Base-by-base conservation (phyloP, 2,888 invertebrate species). In the Brachypalpus laphriformis region DNA sequence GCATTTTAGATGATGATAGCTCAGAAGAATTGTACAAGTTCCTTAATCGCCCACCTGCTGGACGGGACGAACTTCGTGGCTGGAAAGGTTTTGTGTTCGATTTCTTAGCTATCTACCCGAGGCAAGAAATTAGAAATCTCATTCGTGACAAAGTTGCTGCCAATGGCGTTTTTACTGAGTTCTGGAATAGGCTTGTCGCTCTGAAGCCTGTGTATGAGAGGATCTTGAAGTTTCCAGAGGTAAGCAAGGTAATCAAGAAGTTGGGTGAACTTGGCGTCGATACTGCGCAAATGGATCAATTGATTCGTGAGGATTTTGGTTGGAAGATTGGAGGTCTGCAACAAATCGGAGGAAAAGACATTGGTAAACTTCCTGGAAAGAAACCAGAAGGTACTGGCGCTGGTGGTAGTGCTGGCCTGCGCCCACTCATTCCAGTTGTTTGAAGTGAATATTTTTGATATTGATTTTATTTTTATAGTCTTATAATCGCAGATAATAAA, bases 51-150 rank as follows among this genome's bases (percentile, higher is more conserved):
- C 88, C 87, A 28, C 89, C 89, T 3, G 88, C 87, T 51, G 87
- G 88, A 87, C 87, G 88, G 1, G 88, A 88, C 25, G 87, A 88
- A 4, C 89, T 90, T 0, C 87, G 81, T 2, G 91, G 91, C 22
- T 91, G 89, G 89, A 90, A 88, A 16, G 91, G 91, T 68, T 90
- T 91, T 75, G 78, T 91, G 9, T 88, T 85, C 45, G 90, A 91
- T 42, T 87, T 89, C 18, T 80, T 89, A 18, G 76, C 89, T 6
- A 89, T 91, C 31, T 88, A 87, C 11, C 91, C 91, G 0, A 80
- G 74, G 0, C 87, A 88, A 18, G 87, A 88, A 56, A 88, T 91
- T 3, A 87, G 71, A 1, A 87, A 88, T 0, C 87, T 89, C 8
- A 87, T 91, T 34, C 87, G 89, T 34, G 81, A 88, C 7, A 91